Base-by-base conservation (phyloP, 2,888 invertebrate genomes). In the Cheilosia pagana region DNA sequence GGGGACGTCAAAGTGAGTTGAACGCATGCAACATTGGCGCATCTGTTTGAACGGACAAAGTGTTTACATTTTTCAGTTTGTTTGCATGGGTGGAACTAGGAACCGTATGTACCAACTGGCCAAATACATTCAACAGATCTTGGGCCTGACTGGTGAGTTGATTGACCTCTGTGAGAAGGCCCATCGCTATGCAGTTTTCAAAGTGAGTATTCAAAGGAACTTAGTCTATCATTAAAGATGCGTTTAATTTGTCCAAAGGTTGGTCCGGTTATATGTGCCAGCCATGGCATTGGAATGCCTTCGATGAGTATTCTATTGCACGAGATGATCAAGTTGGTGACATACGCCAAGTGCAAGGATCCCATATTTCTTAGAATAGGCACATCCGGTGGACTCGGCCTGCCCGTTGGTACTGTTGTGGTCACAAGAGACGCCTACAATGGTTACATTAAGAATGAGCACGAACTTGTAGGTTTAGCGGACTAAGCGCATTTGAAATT, bases 251-350 rank as follows among this genome's bases (percentile, higher is more conserved):
- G 4, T 45, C 6, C 16, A 45, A 19, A 90, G 90, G 88, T 91
- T 43, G 92, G 92, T 0, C 90, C 90, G 0, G 89, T 92, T 0
- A 60, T 92, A 7, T 91, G 90, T 62, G 90, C 89, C 12, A 92
- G 91, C 41, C 99, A 99, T 90, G 99, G 99, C 28, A 98, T 99
- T 95, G 99, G 99, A 2, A 96, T 97, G 79, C 97, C 99, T 0
- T 98, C 99, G 0, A 95, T 98, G 86, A 97, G 97, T n/a, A 98
- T 99, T 86, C 93, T 99, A 65, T 94, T 99, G n/a, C 98, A 99
- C 90, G 99, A 99, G 93, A 93, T 98, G 68, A 96, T 99, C 89
- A 99, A 99, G 93, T 93, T 99, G 88, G 96, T 99, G 94, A 95
- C 95, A 90, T 96, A 97, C 89, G 98, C 99, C n/a, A 95, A 94